Evolutionary conservation across 2,888 invertebrate genomes (phyloP).

Genomic region (Lasioglossum morio): DNA sequence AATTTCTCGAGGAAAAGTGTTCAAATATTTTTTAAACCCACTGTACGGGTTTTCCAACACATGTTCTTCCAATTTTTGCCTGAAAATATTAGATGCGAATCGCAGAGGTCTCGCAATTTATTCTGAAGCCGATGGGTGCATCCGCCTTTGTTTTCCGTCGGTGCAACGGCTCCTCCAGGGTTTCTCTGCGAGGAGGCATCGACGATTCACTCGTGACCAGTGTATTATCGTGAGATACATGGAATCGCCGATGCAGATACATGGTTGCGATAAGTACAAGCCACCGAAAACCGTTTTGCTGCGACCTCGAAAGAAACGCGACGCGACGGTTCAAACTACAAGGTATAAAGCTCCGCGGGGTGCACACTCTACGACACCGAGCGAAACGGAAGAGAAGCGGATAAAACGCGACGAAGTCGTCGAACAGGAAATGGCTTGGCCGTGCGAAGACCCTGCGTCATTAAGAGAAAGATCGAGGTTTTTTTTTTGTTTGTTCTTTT

Average conservation of each 20-base stretch:
- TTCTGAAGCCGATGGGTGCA: neutral
- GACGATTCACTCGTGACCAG: slow-evolving; percentile 15
- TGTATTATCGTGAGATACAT: slow-evolving; percentile 13
- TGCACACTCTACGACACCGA: slow-evolving; percentile 34
- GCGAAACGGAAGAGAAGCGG: slow-evolving; percentile 37
- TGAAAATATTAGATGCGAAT: neutral
- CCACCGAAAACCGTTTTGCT: slow-evolving; percentile 47
- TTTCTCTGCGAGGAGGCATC: neutral
- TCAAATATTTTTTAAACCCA: too few relatives aligned
- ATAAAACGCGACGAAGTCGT: slow-evolving; percentile 46
- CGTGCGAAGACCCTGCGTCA: slow-evolving; percentile 42
- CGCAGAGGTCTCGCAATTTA: neutral
- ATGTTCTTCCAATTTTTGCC: too few relatives aligned
- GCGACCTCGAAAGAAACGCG: slow-evolving; percentile 32
- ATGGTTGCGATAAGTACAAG: slow-evolving; percentile 28
- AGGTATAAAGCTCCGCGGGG: slow-evolving; percentile 35
- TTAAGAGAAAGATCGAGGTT: slow-evolving; percentile 44
- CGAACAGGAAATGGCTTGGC: slow-evolving; percentile 61
- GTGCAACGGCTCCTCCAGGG: neutral
- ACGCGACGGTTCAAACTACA: neutral
- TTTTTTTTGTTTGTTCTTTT: slow-evolving; percentile 13
- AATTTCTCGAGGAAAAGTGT: too few relatives aligned
- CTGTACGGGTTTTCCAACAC: too few relatives aligned
- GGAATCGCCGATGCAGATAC: slow-evolving; percentile 41
- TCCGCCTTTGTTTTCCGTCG: neutral